phyloP scores from a whole-genome alignment of 2,113 vertebrate species.

The Oncorhynchus kisutch region DNA sequence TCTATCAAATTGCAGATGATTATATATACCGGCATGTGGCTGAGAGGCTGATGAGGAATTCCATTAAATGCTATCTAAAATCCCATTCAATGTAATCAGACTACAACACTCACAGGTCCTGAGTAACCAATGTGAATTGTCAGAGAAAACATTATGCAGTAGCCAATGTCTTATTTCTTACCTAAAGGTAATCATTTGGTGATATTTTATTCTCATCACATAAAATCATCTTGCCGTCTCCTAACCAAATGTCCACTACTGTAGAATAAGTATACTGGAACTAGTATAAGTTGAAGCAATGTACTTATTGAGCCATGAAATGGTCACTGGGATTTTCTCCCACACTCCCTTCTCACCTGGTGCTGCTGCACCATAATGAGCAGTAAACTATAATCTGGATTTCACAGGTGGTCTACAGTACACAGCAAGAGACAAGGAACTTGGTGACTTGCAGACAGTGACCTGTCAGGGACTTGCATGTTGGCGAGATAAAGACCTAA shows the following conservation, averaged over 20 bases:
- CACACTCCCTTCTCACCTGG: neutral
- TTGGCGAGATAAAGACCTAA: constrained; percentile 54
- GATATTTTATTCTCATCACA: too few relatives aligned
- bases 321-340: neutral
- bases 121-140: too few relatives aligned
- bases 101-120: too few relatives aligned
- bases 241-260: too few relatives aligned
- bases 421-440: neutral
- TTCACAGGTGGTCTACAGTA: neutral
- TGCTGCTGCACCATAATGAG: neutral
- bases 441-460: constrained; percentile 22
- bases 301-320: neutral
- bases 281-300: neutral
- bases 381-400: neutral
- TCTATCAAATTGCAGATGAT: neutral
- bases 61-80: neutral
- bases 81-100: neutral
- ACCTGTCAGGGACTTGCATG: constrained; percentile 48
- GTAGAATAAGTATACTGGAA: neutral
- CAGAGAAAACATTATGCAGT: too few relatives aligned
- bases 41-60: neutral
- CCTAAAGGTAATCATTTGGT: too few relatives aligned
- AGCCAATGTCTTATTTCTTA: too few relatives aligned
- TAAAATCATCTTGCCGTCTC: too few relatives aligned
- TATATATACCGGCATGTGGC: neutral